A percentile compares a stretch with the other conserved stretches of the same genome.
Evolutionary conservation across 2,888 invertebrate species (phyloP).

Genomic region (Caprella mutica): DNA sequence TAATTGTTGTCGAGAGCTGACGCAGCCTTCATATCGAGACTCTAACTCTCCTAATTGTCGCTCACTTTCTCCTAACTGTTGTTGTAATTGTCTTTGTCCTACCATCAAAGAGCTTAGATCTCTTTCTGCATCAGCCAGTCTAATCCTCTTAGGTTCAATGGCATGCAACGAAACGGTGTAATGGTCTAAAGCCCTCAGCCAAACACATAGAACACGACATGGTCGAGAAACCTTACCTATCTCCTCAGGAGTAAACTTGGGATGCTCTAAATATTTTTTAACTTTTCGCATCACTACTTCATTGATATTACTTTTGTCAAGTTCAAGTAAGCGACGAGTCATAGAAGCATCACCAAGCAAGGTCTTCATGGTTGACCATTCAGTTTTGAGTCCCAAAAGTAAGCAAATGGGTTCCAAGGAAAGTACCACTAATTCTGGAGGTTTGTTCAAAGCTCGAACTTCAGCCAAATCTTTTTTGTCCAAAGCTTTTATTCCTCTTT

Average conservation of each 20-base stretch:
- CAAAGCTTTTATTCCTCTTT: conserved; percentile 67
- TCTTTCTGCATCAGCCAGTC: conserved; percentile 22
- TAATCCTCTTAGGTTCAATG: conserved; percentile 80
- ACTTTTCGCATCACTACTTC: conserved; percentile 64
- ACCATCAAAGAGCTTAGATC: conserved; percentile 21
- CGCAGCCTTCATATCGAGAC: conserved; percentile 29
- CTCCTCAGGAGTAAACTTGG: conserved; percentile 70
- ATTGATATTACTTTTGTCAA: conserved; percentile 74
- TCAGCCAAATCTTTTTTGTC: conserved; percentile 87
- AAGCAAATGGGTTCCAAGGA: conserved; percentile 89
- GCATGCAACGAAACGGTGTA: conserved; percentile 75
- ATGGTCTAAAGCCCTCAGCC: conserved; percentile 82
- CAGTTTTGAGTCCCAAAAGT: conserved; percentile 61
- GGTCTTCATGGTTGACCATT: conserved; percentile 72
- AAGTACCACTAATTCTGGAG: conserved; percentile 70
- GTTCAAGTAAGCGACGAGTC: conserved; percentile 65
- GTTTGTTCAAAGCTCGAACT: conserved; percentile 74
- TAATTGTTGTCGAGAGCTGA: conserved; percentile 28
- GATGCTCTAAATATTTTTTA: conserved; percentile 67
- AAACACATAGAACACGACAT: conserved; percentile 78
- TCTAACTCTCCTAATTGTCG: conserved; percentile 25
- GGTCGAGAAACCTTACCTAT: conserved; percentile 69
- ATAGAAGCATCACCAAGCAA: conserved; percentile 73
- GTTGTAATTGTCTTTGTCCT: conserved; percentile 29
- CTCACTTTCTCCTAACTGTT: conserved; percentile 27